Conservation (phyloP, 2,888 invertebrate species). For the Ochlodes sylvanus region DNA sequence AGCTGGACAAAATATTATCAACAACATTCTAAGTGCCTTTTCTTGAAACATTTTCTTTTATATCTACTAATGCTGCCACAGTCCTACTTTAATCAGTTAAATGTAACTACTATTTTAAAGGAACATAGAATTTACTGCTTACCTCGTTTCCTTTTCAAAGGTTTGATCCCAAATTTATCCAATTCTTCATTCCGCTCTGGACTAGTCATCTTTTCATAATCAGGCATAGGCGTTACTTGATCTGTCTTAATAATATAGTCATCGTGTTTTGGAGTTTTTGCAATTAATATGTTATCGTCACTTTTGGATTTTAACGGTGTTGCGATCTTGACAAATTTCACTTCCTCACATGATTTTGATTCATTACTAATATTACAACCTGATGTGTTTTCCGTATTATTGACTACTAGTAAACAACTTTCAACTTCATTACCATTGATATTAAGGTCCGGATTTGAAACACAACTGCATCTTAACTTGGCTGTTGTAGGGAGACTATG, state of each 20-base stretch:
- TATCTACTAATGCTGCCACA: too few relatives aligned
- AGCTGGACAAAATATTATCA: too few relatives aligned
- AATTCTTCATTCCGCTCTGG: constrained; percentile 84
- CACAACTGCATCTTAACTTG: constrained; percentile 27
- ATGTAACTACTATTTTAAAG: not conserved
- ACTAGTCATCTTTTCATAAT: constrained; percentile 85
- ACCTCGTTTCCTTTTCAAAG: constrained; percentile 87
- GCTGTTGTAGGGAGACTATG: constrained; percentile 27
- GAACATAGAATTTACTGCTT: constrained; percentile 40
- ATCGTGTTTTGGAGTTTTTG: constrained; percentile 68
- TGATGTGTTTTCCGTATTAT: constrained; percentile 31
- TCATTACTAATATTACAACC: constrained; percentile 16
- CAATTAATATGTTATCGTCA: constrained; percentile 23
- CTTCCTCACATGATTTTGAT: constrained; percentile 38
- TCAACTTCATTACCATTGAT: constrained; percentile 41
- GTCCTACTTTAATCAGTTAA: too few relatives aligned
- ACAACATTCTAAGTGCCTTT: too few relatives aligned
- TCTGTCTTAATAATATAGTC: constrained; percentile 81
- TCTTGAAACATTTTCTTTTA: too few relatives aligned
- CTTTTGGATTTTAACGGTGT: constrained; percentile 27
- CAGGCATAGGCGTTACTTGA: constrained; percentile 84
- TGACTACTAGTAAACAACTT: constrained; percentile 53
- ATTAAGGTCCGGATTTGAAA: constrained; percentile 8
- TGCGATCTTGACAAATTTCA: constrained; percentile 46
- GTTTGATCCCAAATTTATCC: constrained; percentile 87